phyloP scores from a whole-genome alignment of 2,797 vertebrate genomes.

The Semotilus atromaculatus region DNA sequence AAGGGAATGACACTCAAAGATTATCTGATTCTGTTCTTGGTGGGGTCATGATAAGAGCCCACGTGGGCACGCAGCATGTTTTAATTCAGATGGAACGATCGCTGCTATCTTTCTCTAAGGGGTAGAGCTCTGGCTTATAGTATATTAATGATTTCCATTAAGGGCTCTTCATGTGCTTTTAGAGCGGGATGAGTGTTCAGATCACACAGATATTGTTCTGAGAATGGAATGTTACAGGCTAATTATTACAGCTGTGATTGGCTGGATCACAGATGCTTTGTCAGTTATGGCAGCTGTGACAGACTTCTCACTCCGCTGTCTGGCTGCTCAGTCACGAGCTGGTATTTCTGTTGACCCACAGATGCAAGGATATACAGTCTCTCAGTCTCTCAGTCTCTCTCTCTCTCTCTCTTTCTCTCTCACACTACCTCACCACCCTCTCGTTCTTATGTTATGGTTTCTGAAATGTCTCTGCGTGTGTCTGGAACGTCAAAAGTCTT shows the following conservation, averaged over 20 bases:
- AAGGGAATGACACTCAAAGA: conserved; percentile 25
- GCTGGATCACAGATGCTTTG: conserved; percentile 79
- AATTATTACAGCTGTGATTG: conserved; percentile 73
- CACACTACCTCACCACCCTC: conserved; percentile 72
- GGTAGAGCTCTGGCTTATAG: conserved; percentile 38
- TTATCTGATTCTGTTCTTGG: conserved; percentile 24
- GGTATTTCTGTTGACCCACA: conserved; percentile 83
- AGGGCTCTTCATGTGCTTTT: conserved; percentile 23
- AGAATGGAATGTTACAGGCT: not conserved
- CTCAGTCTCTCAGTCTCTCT: conserved; percentile 82
- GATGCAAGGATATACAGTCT: conserved; percentile 75
- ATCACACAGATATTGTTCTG: conserved; percentile 8
- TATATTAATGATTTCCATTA: conserved; percentile 46
- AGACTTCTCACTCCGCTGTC: conserved; percentile 78
- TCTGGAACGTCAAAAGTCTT: conserved; percentile 82
- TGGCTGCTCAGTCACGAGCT: conserved; percentile 77
- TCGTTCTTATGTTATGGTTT: conserved; percentile 85
- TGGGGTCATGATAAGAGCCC: conserved; percentile 38
- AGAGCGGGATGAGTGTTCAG: conserved; percentile 34
- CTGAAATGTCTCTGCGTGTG: conserved; percentile 90
- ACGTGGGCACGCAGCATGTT: conserved; percentile 13
- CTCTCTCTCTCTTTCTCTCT: conserved; percentile 79
- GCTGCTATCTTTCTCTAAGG: conserved; percentile 33
- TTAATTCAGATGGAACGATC: conserved; percentile 47
- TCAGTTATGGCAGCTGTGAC: conserved; percentile 84